Base-by-base conservation (phyloP, 2,113 vertebrate genomes). In the Emydura subglobosa region DNA sequence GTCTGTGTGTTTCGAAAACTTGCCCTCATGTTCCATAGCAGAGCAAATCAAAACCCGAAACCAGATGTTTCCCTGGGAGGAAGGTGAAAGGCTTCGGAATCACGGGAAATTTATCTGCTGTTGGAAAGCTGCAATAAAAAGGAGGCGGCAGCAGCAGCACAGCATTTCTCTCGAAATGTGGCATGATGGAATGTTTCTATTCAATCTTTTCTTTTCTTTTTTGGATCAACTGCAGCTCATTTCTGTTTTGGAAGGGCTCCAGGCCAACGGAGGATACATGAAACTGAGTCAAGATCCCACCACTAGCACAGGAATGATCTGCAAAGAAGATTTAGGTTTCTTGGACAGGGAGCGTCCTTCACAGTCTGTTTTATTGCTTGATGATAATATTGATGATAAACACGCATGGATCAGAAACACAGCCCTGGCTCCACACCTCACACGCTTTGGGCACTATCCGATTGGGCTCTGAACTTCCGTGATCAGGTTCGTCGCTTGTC, bases 21-120 rank as follows among this genome's bases (percentile, higher is more conserved):
- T 90, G 9, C 29, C 10, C 0, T 1, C 44, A 85, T 34, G 21
- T 90, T 10, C 47, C 68, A 0, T 0, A 90, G 78, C 24, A 87
- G 2, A 65, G 13, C 50, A 6, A 90, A 93, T 3, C 29, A 91
- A 78, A 96, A 94, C 29, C 51, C 16, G 29, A 88, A 88, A 91
- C 65, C 61, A 97, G 82, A 84, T 81, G 25, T 57, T 95, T 79
- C 49, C 87, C 79, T 22, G 92, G 79, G 2, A 92, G 42, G 50
- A 91, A 91, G 80, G 47, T 19, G 21, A 92, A 74, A 82, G 24
- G 29, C 10, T 74, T 50, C 9, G 27, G n/a, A 85, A 53, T 53
- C 72, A 27, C 61, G 24, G 50, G 31, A 10, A 91, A 96, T 84
- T 31, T 1, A 50, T 12, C 89, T 89, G 7, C 12, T 87, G 49